phyloP scores from a whole-genome alignment of 2,797 vertebrate genomes.

The Hybognathus amarus region DNA sequence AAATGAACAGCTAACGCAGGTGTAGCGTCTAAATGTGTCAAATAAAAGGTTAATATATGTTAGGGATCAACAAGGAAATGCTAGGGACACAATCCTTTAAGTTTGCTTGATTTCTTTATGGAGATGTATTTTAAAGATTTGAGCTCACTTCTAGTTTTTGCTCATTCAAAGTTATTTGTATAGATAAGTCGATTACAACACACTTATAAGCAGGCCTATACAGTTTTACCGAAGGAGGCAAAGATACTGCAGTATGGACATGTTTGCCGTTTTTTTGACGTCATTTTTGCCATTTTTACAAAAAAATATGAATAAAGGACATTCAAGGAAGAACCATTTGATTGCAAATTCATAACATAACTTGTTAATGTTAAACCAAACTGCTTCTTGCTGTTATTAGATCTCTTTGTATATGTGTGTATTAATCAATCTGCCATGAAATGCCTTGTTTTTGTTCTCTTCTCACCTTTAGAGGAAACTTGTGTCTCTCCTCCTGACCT shows the following conservation, averaged over 20 bases:
- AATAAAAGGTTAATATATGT: not conserved
- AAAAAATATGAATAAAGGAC: not conserved
- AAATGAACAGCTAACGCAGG: not conserved
- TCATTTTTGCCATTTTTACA: too few species aligned
- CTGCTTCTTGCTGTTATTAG: not conserved
- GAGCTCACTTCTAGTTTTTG: not conserved
- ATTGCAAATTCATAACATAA: not conserved
- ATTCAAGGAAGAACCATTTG: not conserved
- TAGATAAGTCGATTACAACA: not conserved
- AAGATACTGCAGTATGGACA: too few species aligned
- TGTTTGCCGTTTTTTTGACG: not conserved
- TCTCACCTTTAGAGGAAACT: slow-evolving; percentile 28
- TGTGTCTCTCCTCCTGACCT: slow-evolving; percentile 18
- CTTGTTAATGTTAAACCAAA: not conserved
- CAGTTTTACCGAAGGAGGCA: not conserved
- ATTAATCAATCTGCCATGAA: not conserved
- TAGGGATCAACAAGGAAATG: not conserved
- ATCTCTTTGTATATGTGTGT: not conserved
- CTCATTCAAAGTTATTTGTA: not conserved
- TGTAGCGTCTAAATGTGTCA: not conserved
- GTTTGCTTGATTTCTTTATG: not conserved
- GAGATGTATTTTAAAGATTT: not conserved
- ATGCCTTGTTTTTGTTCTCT: not conserved
- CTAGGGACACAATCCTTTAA: not conserved
- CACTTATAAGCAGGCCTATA: not conserved